Evolutionary conservation across 2,888 invertebrate genomes (phyloP), one percentile per base, ranked within the genome.

Genomic region (Chymomyza fuscimana): DNA sequence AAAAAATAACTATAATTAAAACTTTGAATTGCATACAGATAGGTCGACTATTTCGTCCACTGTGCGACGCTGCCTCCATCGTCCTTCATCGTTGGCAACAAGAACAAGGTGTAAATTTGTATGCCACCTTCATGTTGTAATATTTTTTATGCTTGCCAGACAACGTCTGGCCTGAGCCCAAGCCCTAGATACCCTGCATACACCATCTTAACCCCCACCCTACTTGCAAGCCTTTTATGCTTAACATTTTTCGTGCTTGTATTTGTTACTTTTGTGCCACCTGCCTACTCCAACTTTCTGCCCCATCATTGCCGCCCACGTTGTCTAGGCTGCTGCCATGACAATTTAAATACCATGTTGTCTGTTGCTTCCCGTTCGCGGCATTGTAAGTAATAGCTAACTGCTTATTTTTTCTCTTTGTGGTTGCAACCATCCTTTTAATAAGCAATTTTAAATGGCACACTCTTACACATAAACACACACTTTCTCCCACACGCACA

Each of bases 281-380:
- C 72, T 76, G 73, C 73, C 7, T 32, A 0, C 72, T 76, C 71
- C 73, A 72, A 16, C 67, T n/a, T 58, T 40, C 56, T 62, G 68
- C 29, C 32, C 36, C 36, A 25, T 36, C 36, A 36, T 9, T 12
- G 12, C 40, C 40, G 2, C 40, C 40, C 0, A 46, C 62, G 67
- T 75, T 61, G 70, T 75, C 73, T 76, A 69, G 77, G 75, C 69
- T 72, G 69, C 73, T 67, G 69, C 73, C 86, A 74, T 69, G 82
- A 88, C 83, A 83, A 84, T 88, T 88, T 88, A 84, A 88, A 88
- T 83, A 88, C 75, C 82, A 19, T 74, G 77, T 78, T 81, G 74
- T 79, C 79, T 74, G 72, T 63, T 58, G 58, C 58, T 58, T 58
- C 58, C 58, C 25, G 58, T 58, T 22, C 16, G 51, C 66, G 68